A percentile compares a stretch with the other conserved stretches of the same genome.
Conservation (phyloP, 2,797 vertebrate genomes). For the Pseudochaenichthys georgianus region DNA sequence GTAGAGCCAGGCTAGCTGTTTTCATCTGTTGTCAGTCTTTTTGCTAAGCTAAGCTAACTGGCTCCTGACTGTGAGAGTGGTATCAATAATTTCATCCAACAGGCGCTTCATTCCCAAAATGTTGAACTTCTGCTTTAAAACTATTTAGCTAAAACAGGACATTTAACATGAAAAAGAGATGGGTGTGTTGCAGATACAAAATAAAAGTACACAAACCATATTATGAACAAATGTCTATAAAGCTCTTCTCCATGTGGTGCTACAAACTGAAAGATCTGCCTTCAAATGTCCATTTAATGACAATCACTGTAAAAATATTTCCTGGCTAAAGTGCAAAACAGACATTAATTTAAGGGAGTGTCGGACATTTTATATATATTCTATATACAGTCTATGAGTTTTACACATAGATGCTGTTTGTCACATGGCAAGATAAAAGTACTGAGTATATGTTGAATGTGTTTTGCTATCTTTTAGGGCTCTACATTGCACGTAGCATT, state of each 20-base stretch:
- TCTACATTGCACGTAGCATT: constrained; percentile 71
- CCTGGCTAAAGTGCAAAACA: not conserved
- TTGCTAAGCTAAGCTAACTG: constrained; percentile 5
- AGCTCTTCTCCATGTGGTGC: constrained; percentile 17
- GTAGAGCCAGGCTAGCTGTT: not conserved
- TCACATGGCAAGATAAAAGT: constrained; percentile 13
- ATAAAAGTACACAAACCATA: not conserved
- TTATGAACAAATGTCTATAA: constrained; percentile 5
- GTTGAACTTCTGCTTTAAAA: not conserved
- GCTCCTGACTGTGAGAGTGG: not conserved
- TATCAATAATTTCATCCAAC: too few species aligned
- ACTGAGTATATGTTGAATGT: constrained; percentile 59
- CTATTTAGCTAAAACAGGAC: not conserved
- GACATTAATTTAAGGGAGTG: constrained; percentile 13
- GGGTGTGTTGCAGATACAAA: not conserved
- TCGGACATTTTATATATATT: constrained; percentile 9
- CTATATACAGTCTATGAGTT: too few species aligned
- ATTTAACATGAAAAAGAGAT: constrained; percentile 3
- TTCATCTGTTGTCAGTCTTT: not conserved
- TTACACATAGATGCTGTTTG: constrained; percentile 33
- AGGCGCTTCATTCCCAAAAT: not conserved
- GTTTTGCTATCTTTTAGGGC: constrained; percentile 50
- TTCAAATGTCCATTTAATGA: constrained; percentile 19
- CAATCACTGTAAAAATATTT: constrained; percentile 26
- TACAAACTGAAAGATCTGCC: constrained; percentile 28